phyloP scores from a whole-genome alignment of 64 coral and sea anemone genomes.

The Porites lutea region DNA sequence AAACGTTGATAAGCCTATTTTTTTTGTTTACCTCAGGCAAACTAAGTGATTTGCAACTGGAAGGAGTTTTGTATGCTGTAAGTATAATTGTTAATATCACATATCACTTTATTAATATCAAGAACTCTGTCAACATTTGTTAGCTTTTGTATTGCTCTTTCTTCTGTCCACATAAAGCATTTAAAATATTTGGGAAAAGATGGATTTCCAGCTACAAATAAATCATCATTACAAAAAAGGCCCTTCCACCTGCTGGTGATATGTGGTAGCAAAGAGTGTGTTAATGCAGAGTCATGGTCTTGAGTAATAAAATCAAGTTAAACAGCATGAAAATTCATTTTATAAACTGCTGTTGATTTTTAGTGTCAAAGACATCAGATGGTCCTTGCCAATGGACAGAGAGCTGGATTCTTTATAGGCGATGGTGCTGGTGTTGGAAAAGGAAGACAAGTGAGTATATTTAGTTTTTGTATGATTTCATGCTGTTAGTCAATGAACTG shows the following conservation, averaged over 20 bases:
- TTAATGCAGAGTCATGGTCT: background rate
- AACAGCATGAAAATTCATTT: background rate
- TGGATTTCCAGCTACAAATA: too few species aligned
- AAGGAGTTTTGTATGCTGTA: constrained; percentile 93
- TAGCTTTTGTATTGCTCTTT: too few species aligned
- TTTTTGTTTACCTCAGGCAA: constrained; percentile 52
- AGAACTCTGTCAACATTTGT: too few species aligned
- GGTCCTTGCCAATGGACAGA: constrained; percentile 86
- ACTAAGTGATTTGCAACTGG: constrained; percentile 97
- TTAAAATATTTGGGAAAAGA: too few species aligned
- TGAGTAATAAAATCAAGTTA: background rate
- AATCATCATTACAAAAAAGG: too few species aligned
- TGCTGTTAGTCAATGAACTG: too few species aligned
- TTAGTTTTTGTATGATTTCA: background rate
- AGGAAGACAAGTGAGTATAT: constrained; percentile 87
- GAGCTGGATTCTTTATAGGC: constrained; percentile 98
- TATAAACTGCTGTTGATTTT: constrained; percentile 13
- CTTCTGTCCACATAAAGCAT: too few species aligned
- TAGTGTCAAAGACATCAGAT: constrained; percentile 95
- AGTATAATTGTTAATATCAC: constrained; percentile 15
- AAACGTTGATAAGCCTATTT: background rate
- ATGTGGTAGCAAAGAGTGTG: background rate
- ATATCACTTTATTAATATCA: background rate
- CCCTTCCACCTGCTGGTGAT: too few species aligned
- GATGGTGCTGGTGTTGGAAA: constrained; percentile 99